A percentile compares a stretch with the other conserved stretches of the same genome.
These are phyloP conservation scores for Athalia cordata DNA, from an alignment of 2,888 invertebrate genomes.

Conservation along the genomic window DNA sequence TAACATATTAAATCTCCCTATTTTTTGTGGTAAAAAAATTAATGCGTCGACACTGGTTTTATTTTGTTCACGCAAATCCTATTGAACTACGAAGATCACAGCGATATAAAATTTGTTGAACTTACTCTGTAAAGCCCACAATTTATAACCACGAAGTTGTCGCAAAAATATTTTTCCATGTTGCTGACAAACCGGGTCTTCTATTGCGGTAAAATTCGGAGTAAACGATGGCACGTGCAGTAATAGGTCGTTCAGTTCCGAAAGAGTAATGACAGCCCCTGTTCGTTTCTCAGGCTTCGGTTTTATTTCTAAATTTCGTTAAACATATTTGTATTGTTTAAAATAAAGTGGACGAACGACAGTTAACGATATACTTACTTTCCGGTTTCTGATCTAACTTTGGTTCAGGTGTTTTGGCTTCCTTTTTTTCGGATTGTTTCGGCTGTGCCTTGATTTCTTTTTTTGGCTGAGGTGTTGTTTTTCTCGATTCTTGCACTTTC, in stretches of 20 bases:
- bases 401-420: constrained; percentile 48
- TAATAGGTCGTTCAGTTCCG: constrained; percentile 78
- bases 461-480: constrained; percentile 48
- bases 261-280: constrained; percentile 77
- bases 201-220: constrained; percentile 80
- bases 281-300: constrained; percentile 70
- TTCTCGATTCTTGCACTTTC: constrained; percentile 45
- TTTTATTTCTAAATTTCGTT: constrained; percentile 66
- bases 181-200: constrained; percentile 80
- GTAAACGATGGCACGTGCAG: constrained; percentile 79
- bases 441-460: constrained; percentile 44
- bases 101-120: constrained; percentile 52
- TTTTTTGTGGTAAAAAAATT: not conserved
- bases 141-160: constrained; percentile 80
- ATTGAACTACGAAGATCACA: not conserved
- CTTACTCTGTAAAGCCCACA: constrained; percentile 86
- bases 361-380: constrained; percentile 56
- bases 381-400: constrained; percentile 56
- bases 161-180: constrained; percentile 82
- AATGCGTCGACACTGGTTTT: not conserved
- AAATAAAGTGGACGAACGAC: constrained; percentile 6
- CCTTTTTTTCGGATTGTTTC: constrained; percentile 51
- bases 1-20: not conserved
- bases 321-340: constrained; percentile 51
- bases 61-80: not conserved